phyloP scores from a whole-genome alignment of 2,797 vertebrate species.

The Bradypodion ventrale region DNA sequence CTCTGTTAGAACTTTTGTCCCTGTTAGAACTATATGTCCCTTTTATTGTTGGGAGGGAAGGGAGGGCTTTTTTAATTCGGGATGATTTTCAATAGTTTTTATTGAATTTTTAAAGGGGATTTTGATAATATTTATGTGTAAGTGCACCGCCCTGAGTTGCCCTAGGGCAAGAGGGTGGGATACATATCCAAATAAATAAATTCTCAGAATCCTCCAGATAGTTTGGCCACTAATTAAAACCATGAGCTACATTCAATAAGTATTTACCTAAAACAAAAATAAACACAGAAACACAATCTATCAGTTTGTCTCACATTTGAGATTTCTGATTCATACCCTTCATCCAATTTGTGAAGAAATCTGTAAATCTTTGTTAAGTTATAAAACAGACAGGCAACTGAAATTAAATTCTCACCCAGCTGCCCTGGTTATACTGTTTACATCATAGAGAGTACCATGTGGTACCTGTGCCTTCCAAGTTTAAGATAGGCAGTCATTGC shows the following conservation, averaged over 20 bases:
- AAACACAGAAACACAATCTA: neutral
- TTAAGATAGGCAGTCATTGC: neutral
- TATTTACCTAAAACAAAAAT: neutral
- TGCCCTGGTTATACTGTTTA: neutral
- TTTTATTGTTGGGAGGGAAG: too few relatives aligned
- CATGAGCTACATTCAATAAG: neutral
- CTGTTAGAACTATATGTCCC: too few relatives aligned
- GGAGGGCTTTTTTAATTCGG: too few relatives aligned
- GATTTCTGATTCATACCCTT: neutral
- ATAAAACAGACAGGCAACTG: neutral
- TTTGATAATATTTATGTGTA: too few relatives aligned
- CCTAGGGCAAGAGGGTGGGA: too few relatives aligned
- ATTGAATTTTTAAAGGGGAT: too few relatives aligned
- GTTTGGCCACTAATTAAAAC: too few relatives aligned
- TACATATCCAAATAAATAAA: too few relatives aligned
- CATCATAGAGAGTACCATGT: neutral
- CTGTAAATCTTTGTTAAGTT: neutral
- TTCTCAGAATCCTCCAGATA: too few relatives aligned
- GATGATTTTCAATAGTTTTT: too few relatives aligned
- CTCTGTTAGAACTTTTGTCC: too few relatives aligned
- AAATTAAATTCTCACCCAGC: neutral
- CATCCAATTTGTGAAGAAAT: neutral
- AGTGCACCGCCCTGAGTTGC: too few relatives aligned
- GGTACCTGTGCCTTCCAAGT: neutral
- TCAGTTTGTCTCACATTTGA: neutral